Conservation (phyloP, 2,797 vertebrate genomes). For the Sciaenops ocellatus region DNA sequence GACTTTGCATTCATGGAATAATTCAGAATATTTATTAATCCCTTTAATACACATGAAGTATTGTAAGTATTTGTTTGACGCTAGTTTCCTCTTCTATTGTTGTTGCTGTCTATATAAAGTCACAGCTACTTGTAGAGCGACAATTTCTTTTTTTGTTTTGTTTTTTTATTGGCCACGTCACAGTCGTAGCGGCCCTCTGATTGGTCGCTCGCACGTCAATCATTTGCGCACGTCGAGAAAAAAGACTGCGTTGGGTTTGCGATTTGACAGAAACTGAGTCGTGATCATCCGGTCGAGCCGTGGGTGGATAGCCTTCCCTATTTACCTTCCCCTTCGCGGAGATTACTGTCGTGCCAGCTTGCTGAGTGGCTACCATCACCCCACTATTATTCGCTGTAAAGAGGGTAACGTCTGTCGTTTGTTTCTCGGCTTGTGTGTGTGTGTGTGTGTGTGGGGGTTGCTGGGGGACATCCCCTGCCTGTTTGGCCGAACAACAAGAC, state of each 20-base stretch:
- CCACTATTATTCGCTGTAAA: slow-evolving; percentile 1
- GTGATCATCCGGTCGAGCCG: slow-evolving; percentile 78
- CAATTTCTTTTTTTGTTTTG: neutral
- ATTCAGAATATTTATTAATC: neutral
- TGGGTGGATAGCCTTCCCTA: slow-evolving; percentile 75
- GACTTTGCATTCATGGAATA: neutral
- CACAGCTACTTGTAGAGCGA: neutral
- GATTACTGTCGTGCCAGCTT: slow-evolving; percentile 49
- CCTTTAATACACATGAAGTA: fast-evolving
- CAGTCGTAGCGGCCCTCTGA: slow-evolving; percentile 35
- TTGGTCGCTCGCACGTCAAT: slow-evolving; percentile 74
- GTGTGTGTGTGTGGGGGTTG: neutral
- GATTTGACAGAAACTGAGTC: slow-evolving; percentile 79
- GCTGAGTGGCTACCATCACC: slow-evolving; percentile 31
- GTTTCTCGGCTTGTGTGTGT: slow-evolving; percentile 12
- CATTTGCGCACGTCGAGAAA: slow-evolving; percentile 51
- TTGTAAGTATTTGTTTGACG: neutral
- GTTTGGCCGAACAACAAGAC: slow-evolving; percentile 5
- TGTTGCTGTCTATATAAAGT: neutral
- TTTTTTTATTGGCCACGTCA: slow-evolving; percentile 25
- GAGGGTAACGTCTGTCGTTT: slow-evolving; percentile 36
- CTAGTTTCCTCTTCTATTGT: no score
- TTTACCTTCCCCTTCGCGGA: slow-evolving; percentile 61
- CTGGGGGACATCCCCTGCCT: slow-evolving; percentile 37
- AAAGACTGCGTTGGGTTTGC: slow-evolving; percentile 69